Percentiles rank a stretch among this genome's conserved stretches.
phyloP scores from a whole-genome alignment of 1,140 invertebrate species.

The Halesus radiatus region DNA sequence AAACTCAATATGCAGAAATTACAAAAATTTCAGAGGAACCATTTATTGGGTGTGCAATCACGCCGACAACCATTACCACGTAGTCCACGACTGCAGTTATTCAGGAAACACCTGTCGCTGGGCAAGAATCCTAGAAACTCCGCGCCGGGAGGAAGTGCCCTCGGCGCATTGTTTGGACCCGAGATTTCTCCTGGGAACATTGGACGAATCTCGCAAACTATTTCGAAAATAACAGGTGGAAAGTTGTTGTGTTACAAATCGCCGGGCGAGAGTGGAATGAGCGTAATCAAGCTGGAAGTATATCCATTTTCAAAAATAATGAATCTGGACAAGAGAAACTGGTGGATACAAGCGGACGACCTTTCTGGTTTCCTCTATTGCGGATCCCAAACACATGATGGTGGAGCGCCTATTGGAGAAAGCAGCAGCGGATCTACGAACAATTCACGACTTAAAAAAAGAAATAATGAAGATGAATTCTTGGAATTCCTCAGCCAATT shows the following conservation, averaged over 20 bases:
- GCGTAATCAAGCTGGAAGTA: conserved; percentile 25
- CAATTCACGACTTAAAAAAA: background rate
- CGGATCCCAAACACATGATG: background rate
- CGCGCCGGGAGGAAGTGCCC: no score
- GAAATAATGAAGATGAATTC: conserved; percentile 23
- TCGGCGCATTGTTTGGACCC: background rate
- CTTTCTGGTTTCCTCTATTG: no score
- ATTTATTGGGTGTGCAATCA: background rate
- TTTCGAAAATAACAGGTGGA: conserved; percentile 39
- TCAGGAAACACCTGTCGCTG: no score
- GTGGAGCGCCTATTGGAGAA: background rate
- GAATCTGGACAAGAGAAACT: no score
- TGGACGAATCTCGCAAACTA: conserved; percentile 44
- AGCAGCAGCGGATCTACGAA: background rate
- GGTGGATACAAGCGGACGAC: no score
- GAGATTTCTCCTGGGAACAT: background rate
- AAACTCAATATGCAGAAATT: background rate
- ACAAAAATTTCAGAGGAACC: background rate
- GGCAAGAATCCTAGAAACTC: no score
- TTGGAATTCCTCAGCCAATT: background rate
- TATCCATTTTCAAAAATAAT: no score
- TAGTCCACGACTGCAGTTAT: no score
- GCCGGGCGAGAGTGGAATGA: conserved; percentile 41
- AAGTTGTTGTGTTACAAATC: background rate
- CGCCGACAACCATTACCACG: background rate